Percentiles rank a stretch among this genome's conserved stretches.
Conservation (phyloP, 30 jellyfish, hydroid and myxozoan genomes). For the Turritopsis dohrnii region DNA sequence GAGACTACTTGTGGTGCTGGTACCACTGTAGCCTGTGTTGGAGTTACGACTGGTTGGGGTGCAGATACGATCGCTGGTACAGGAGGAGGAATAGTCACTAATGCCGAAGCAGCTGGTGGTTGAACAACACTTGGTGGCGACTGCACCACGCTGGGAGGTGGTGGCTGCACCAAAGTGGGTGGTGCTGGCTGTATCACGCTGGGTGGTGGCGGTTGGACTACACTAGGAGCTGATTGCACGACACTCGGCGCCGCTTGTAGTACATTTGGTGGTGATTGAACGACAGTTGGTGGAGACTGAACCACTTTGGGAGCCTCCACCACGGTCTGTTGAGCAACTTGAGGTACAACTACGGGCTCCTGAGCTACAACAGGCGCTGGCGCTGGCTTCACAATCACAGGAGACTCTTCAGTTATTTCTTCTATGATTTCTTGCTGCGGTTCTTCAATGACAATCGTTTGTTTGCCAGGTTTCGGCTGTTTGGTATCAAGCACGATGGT, state of each 20-base stretch:
- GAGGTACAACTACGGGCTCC: neutral
- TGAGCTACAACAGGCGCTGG: neutral
- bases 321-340: too few relatives aligned
- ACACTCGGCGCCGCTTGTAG: conserved; percentile 1
- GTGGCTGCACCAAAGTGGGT: too few relatives aligned
- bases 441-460: neutral
- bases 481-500: neutral
- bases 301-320: neutral
- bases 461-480: neutral
- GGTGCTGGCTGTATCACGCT: neutral
- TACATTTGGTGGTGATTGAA: conserved; percentile 9
- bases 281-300: conserved; percentile 1
- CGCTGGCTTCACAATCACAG: neutral
- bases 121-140: neutral
- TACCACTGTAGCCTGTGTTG: neutral
- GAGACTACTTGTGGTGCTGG: conserved; percentile 3
- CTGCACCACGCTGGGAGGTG: neutral
- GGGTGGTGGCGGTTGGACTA: conserved; percentile 5
- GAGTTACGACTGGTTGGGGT: neutral
- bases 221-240: neutral
- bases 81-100: conserved; percentile 3
- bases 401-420: neutral
- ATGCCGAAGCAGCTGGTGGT: conserved; percentile 3
- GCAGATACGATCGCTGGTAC: neutral
- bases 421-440: neutral